phyloP scores from a whole-genome alignment of 2,113 vertebrate genomes.

The Laterallus jamaicensis region DNA sequence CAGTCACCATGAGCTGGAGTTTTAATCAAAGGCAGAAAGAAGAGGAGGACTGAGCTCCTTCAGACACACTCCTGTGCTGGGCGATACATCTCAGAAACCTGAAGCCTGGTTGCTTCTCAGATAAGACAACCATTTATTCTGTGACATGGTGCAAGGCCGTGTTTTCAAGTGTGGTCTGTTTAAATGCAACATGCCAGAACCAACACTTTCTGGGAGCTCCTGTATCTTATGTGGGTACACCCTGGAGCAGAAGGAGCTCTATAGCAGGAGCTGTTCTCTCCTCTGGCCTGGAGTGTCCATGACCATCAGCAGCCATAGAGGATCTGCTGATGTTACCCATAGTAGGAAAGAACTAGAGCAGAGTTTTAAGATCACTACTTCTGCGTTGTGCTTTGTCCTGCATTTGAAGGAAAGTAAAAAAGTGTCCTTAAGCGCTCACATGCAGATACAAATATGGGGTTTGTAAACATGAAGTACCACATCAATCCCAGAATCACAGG shows the following conservation, averaged over 20 bases:
- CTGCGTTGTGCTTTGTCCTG: not conserved
- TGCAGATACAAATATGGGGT: not conserved
- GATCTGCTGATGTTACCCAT: not conserved
- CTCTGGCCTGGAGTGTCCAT: not conserved
- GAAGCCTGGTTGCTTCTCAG: not conserved
- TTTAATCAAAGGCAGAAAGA: not conserved
- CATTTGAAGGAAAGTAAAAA: not conserved
- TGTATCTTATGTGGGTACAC: not conserved
- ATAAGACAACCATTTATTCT: not conserved
- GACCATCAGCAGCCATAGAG: not conserved
- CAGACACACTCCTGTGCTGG: accelerated
- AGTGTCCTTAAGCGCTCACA: not conserved
- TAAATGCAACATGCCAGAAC: not conserved
- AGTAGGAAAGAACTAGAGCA: not conserved
- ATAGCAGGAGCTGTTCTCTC: not conserved
- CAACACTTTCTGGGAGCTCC: not conserved
- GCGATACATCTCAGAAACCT: not conserved
- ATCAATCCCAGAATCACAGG: not conserved
- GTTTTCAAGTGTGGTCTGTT: not conserved
- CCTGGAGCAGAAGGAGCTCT: not conserved
- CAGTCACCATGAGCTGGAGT: not conserved
- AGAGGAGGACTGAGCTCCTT: not conserved
- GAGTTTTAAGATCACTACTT: not conserved
- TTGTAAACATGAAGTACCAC: not conserved
- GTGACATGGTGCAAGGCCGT: not conserved